These are phyloP conservation scores for Dasyurus viverrinus DNA, from an alignment of 2,113 vertebrate genomes.

Conservation along the genomic window DNA sequence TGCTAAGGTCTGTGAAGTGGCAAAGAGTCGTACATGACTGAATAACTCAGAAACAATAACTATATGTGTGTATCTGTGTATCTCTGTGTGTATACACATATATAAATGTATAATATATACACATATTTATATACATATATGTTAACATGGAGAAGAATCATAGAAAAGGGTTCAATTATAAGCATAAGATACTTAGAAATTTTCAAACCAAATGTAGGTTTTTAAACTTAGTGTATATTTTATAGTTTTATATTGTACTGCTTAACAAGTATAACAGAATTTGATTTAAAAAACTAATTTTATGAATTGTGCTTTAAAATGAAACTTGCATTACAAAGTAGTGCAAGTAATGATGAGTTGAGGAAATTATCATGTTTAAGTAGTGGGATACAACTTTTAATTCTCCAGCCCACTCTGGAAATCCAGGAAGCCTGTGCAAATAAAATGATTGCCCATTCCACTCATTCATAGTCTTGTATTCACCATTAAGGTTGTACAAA, in stretches of 20 bases:
- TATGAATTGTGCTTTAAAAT: not conserved
- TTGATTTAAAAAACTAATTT: not conserved
- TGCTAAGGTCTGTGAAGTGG: not conserved
- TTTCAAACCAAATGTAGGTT: not conserved
- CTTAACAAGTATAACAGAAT: not conserved
- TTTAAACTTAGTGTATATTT: not conserved
- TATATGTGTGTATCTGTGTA: not conserved
- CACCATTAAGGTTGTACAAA: not conserved
- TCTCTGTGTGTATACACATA: too few relatives aligned
- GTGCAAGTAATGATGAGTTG: not conserved
- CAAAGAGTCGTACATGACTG: not conserved
- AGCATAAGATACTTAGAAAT: not conserved
- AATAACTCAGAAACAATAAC: not conserved
- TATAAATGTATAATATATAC: not conserved
- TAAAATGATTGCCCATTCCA: constrained; percentile 12
- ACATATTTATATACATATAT: not conserved
- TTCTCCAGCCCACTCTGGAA: not conserved
- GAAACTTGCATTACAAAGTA: not conserved
- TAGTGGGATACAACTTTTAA: not conserved
- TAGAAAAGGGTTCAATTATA: not conserved
- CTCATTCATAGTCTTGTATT: not conserved
- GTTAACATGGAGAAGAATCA: not conserved
- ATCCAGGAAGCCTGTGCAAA: not conserved
- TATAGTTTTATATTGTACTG: not conserved
- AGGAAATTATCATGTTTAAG: not conserved